Evolutionary conservation across 2,888 invertebrate species (phyloP).

Genomic region (Chymomyza procnemis): DNA sequence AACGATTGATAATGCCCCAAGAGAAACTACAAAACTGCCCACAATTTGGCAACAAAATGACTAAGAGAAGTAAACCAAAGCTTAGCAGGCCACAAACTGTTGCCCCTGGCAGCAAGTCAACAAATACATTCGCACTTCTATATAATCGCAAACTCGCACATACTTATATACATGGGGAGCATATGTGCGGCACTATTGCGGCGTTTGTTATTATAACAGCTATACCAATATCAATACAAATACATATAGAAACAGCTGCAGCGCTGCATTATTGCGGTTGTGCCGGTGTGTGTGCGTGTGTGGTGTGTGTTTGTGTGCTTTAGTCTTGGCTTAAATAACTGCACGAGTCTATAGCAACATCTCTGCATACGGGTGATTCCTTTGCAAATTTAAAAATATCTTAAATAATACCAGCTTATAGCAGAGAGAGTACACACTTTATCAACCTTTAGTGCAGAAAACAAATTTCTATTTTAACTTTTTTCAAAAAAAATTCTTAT

Average conservation of each 20-base stretch:
- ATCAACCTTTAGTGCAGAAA: too few relatives aligned
- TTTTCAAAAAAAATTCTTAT: too few relatives aligned
- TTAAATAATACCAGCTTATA: too few relatives aligned
- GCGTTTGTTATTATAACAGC: not conserved
- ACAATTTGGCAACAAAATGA: not conserved
- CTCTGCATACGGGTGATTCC: too few relatives aligned
- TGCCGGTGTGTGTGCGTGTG: not conserved
- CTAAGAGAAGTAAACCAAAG: not conserved
- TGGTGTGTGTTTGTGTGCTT: not conserved
- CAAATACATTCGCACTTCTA: not conserved
- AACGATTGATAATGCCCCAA: not conserved
- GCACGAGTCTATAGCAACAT: too few relatives aligned
- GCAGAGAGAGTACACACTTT: too few relatives aligned
- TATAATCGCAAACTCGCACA: not conserved
- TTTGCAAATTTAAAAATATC: too few relatives aligned
- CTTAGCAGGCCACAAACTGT: not conserved
- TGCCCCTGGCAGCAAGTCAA: not conserved
- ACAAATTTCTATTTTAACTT: too few relatives aligned
- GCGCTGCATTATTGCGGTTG: constrained; percentile 16
- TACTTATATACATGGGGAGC: not conserved
- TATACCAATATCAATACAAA: not conserved
- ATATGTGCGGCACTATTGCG: not conserved
- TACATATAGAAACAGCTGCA: not conserved
- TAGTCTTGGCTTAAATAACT: not conserved
- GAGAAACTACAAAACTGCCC: not conserved